These are phyloP conservation scores for Eurystomus gularis DNA, from an alignment of 2,113 vertebrate genomes.

Conservation along the genomic window DNA sequence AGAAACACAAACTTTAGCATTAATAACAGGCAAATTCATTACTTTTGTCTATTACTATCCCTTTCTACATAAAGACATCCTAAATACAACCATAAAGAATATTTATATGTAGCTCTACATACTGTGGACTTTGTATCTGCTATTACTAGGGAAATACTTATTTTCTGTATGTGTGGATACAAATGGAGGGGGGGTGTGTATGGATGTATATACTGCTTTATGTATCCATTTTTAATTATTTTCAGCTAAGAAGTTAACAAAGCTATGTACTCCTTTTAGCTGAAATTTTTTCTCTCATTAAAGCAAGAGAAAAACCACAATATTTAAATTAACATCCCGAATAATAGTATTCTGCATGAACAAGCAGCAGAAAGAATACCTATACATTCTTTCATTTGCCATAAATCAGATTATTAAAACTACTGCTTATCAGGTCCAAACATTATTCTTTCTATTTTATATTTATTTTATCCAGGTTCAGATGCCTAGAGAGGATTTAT, in stretches of 20 bases:
- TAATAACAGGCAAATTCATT: slow-evolving; percentile 6
- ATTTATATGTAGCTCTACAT: neutral
- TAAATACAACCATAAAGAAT: neutral
- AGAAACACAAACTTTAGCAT: slow-evolving; percentile 35
- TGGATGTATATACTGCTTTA: neutral
- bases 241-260: neutral
- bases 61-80: slow-evolving; percentile 8
- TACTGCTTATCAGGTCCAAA: neutral
- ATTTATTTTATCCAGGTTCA: neutral
- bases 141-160: neutral
- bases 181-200: neutral
- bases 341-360: neutral
- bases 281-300: neutral
- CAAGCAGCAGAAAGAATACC: neutral
- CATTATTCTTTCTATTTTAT: neutral
- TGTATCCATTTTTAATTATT: neutral
- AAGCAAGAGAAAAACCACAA: neutral
- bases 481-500: neutral
- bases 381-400: neutral
- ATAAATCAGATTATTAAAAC: neutral
- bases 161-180: neutral
- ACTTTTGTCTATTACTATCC: neutral
- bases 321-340: neutral
- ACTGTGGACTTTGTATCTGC: neutral
- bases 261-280: neutral